Base-by-base conservation (phyloP, 2,888 invertebrate species). In the Ommatoiulus sabulosus region DNA sequence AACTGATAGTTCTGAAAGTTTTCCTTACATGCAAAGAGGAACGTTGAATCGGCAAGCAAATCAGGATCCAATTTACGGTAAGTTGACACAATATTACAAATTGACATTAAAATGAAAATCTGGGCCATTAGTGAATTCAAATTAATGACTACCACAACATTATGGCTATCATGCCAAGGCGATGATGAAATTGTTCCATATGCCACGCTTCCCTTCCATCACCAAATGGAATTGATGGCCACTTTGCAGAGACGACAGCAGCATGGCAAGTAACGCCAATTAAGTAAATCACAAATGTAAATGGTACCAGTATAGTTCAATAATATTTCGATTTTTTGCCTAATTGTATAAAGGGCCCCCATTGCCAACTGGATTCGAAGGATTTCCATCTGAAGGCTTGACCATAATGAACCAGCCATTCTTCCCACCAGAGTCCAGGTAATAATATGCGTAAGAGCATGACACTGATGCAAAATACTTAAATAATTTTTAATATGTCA, bases 11-110 rank as follows among this genome's bases (percentile, higher is more conserved):
- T 63, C 86, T 10, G 88, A 88, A 63, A 88, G 88, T 46, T 88
- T 88, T 72, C 17, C 88, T 44, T 88, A 88, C 52, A 86, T 88
- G 86, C 86, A 88, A 87, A 57, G 88, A 24, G 86, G 52, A 63
- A 84, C 84, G 1, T 0, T 85, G 7, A 57, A 88, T 35, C 35
- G 88, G 86, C 86, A 86, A 12, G 0, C 86, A 10, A 48, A 48
- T 48, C 48, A 48, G 12, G 48, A 48, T 48, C 8, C 48, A 48
- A 48, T 48, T 10, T 48, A 48, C 48, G 7, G 48, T 48, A 48
- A 48, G 48, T 48, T 48, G 48, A 48, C 0, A 12, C 1, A 48
- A 48, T 10, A 48, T 2, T 8, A n/a, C 44, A 35, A 35, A 35
- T 35, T 35, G 35, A 1, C 35, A 35, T n/a, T 24, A 3, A 12